Percentiles rank a stretch among this genome's conserved stretches.
These are phyloP conservation scores for Falco concolor DNA, from an alignment of 2,797 vertebrate species.

Conservation along the genomic window DNA sequence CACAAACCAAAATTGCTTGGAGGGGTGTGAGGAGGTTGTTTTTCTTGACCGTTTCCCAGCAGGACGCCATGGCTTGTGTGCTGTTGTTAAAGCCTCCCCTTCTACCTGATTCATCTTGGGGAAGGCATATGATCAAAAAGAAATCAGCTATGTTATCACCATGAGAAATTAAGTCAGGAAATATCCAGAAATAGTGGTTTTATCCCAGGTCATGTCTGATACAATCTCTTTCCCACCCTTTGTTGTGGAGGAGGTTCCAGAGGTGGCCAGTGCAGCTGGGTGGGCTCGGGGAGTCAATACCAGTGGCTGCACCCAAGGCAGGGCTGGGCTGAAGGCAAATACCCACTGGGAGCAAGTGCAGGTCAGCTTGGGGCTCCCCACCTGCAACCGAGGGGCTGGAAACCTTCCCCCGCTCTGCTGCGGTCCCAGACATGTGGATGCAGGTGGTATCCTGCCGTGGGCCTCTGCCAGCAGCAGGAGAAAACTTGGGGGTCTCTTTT, in stretches of 20 bases:
- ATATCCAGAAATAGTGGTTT: background rate
- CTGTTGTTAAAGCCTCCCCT: background rate
- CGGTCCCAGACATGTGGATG: rapidly evolving
- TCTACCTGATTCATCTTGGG: background rate
- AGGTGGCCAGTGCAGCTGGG: background rate
- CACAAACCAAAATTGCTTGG: background rate
- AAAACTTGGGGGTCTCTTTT: background rate
- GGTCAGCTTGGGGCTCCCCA: background rate
- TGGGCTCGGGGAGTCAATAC: rapidly evolving
- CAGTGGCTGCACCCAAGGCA: background rate
- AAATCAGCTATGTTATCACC: background rate
- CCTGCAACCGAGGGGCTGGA: rapidly evolving
- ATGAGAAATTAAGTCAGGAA: background rate
- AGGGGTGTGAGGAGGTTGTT: background rate
- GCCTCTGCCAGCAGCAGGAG: background rate
- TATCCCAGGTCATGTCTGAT: background rate
- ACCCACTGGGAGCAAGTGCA: rapidly evolving
- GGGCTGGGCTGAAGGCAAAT: background rate
- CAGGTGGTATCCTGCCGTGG: background rate
- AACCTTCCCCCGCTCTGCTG: rapidly evolving
- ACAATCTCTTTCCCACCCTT: background rate
- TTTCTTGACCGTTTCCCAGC: background rate
- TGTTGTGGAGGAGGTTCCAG: background rate
- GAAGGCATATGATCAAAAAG: background rate
- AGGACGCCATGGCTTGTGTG: rapidly evolving